Evolutionary conservation across 1,140 invertebrate genomes (phyloP).

Genomic region (Nymphalis io): DNA sequence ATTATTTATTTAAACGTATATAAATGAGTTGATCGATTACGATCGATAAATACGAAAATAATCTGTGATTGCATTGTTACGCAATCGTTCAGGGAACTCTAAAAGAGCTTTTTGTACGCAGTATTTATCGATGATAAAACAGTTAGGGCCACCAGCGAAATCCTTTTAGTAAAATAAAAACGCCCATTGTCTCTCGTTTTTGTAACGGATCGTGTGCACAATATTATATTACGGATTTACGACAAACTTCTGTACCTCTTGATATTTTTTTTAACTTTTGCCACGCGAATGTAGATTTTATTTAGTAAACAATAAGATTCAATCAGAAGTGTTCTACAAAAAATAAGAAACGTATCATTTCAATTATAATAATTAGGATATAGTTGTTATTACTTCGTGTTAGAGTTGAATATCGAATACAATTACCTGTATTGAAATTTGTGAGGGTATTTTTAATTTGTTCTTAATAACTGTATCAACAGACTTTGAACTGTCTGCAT

Average conservation of each 20-base stretch:
- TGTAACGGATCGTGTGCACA: conserved; percentile 57
- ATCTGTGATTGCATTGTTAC: neutral
- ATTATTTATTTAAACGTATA: no score
- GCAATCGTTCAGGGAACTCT: conserved; percentile 17
- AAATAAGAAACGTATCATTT: neutral
- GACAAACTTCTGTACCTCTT: conserved; percentile 36
- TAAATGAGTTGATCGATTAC: neutral
- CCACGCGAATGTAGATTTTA: neutral
- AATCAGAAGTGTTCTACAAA: neutral
- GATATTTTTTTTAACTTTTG: conserved; percentile 7
- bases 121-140: conserved; percentile 36
- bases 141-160: conserved; percentile 50
- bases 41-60: neutral
- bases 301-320: neutral
- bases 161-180: conserved; percentile 47
- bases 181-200: conserved; percentile 50
- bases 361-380: conserved; percentile 4
- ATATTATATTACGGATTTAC: conserved; percentile 49
- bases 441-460: conserved; percentile 16
- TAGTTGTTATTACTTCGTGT: conserved; percentile 2
- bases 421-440: conserved; percentile 10
- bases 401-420: conserved; percentile 24
- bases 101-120: conserved; percentile 27
- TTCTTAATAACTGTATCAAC: neutral
- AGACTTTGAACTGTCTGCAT: neutral